These are phyloP conservation scores for Scaptodrosophila latifasciaeformis DNA, from an alignment of 2,888 invertebrate species.

Conservation along the genomic window DNA sequence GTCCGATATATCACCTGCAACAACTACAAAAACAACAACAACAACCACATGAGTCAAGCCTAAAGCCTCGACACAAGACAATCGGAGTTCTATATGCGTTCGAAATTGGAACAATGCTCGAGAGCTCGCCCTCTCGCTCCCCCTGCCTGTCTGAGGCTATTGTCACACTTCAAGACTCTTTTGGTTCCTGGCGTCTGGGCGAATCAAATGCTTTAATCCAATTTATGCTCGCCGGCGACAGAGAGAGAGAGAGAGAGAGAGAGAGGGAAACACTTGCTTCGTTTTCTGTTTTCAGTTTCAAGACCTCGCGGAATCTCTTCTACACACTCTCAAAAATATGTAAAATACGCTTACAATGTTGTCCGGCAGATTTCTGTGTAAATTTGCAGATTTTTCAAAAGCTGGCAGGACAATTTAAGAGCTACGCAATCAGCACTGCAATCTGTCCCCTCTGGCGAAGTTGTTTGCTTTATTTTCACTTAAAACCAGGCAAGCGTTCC, in stretches of 20 bases:
- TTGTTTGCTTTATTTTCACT: no score
- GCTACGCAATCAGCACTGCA: constrained; percentile 69
- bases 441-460: no score
- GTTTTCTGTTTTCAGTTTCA: constrained; percentile 11
- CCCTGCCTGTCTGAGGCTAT: constrained; percentile 45
- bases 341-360: constrained; percentile 40
- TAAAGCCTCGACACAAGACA: constrained; percentile 40
- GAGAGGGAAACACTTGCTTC: constrained; percentile 13
- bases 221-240: constrained; percentile 63
- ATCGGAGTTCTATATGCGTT: constrained; percentile 44
- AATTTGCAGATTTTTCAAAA: constrained; percentile 64
- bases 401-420: constrained; percentile 73
- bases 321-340: constrained; percentile 31
- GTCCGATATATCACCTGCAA: constrained; percentile 67
- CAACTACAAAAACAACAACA: constrained; percentile 20
- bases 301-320: constrained; percentile 6
- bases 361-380: constrained; percentile 57
- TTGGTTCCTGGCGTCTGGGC: constrained; percentile 31
- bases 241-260: constrained; percentile 21
- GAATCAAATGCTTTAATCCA: constrained; percentile 70
- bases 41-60: constrained; percentile 34
- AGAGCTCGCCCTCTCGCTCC: constrained; percentile 18
- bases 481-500: constrained; percentile 18
- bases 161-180: constrained; percentile 44
- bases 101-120: constrained; percentile 63